Base-by-base conservation (phyloP, 2,113 vertebrate species). In the Phalacrocorax aristotelis region DNA sequence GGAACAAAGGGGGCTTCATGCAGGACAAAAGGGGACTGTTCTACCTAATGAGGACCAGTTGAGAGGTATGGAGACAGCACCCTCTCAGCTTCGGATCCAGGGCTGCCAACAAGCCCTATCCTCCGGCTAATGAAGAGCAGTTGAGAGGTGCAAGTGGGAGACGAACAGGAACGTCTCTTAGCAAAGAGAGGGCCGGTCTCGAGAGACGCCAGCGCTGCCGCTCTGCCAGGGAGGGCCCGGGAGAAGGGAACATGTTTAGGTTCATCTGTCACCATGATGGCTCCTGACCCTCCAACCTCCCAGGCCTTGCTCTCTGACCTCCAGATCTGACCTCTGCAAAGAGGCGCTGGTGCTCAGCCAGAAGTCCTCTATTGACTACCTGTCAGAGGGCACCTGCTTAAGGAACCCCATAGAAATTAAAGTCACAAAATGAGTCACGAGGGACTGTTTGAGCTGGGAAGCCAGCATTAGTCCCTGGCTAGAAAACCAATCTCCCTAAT, bases 401-500 rank as follows among this genome's bases (percentile, higher is more conserved):
- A 96, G 96, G 93, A 89, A 90, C 87, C 94, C 98, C 98, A 95
- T 95, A 97, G 98, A 99, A 99, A 99, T 99, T 98, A 98, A 98
- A 98, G 98, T 97, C 97, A 78, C 97, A 97, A 97, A 99, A 99
- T 98, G 98, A 98, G 98, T 98, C 99, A 98, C 98, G 64, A 82
- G 99, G 98, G 99, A 99, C 97, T 97, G 97, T 97, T 98, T 97
- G 97, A 96, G 98, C 95, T 96, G 96, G 74, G 96, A 97, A 98
- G 95, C 96, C 97, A 98, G 98, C 97, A 97, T 96, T 96, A 93
- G 98, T 92, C 98, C 95, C 81, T 98, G 96, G 95, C 97, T 97
- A 96, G 97, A 97, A 99, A 99, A 98, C 98, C 98, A 99, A 99
- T 99, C 98, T 99, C 98, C 98, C 98, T 99, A 99, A 99, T 99